Evolutionary conservation across 2,797 vertebrate genomes (phyloP).

Genomic region (Balearica regulorum): DNA sequence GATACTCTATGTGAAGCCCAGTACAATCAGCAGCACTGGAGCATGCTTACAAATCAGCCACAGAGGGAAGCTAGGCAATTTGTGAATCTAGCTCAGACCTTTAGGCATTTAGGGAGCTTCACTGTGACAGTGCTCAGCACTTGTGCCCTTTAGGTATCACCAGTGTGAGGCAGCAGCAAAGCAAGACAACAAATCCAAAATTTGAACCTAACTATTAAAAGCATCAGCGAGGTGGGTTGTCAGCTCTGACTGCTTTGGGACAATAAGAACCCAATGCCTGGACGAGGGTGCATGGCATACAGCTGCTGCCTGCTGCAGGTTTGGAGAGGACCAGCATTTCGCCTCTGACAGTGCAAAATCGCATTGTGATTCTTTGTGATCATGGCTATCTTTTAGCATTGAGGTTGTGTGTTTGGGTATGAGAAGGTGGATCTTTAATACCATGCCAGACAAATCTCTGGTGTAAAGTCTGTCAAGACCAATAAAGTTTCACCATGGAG

Average conservation of each 20-base stretch:
- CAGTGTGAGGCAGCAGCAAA: background rate
- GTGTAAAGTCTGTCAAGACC: background rate
- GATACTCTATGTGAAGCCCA: background rate
- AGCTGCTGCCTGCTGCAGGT: background rate
- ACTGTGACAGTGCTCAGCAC: background rate
- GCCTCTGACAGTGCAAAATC: background rate
- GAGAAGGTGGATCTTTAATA: background rate
- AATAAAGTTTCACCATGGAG: background rate
- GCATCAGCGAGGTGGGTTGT: background rate
- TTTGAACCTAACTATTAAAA: background rate
- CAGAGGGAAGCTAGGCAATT: background rate
- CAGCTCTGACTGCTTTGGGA: background rate
- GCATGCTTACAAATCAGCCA: background rate
- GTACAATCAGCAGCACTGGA: background rate
- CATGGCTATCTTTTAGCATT: background rate
- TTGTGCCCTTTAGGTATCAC: background rate
- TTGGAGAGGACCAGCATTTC: background rate
- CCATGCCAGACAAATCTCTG: background rate
- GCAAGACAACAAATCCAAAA: background rate
- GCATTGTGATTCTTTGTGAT: background rate
- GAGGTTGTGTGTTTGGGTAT: background rate
- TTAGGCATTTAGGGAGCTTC: background rate
- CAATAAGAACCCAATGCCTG: background rate
- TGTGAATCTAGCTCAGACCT: background rate
- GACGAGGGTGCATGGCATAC: accelerated